Percentiles rank a stretch among this genome's conserved stretches.
Conservation (phyloP, 2,113 vertebrate genomes). For the Lophotis ruficrista region DNA sequence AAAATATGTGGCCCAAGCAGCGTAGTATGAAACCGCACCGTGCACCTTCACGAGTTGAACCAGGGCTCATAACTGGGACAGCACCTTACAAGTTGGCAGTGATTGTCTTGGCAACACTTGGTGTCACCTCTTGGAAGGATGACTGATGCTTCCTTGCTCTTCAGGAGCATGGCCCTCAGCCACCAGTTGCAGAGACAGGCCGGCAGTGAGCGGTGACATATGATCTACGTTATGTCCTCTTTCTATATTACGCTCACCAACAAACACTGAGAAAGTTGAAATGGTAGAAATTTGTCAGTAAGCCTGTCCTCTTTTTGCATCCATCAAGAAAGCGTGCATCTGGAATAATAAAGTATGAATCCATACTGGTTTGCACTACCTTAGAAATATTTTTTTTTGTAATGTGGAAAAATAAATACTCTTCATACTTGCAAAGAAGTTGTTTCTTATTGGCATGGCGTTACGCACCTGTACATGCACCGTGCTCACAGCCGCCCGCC, state of each 20-base stretch:
- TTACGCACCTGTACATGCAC: fast-evolving
- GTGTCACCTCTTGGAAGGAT: neutral
- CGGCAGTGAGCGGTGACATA: neutral
- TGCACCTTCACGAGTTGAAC: neutral
- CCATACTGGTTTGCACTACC: neutral
- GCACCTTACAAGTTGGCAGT: neutral
- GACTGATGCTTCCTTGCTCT: neutral
- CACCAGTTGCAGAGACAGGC: neutral
- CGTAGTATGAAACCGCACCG: neutral
- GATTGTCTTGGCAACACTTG: neutral
- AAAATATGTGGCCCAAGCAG: neutral
- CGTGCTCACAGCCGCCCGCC: neutral
- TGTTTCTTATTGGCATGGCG: fast-evolving
- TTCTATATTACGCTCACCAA: fast-evolving
- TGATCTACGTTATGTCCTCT: neutral
- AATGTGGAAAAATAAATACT: neutral
- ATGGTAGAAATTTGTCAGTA: neutral
- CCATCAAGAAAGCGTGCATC: neutral
- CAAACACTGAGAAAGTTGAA: neutral
- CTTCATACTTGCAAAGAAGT: neutral
- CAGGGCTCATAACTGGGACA: neutral
- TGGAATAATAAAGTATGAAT: neutral
- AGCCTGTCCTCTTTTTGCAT: neutral
- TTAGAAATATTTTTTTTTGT: neutral
- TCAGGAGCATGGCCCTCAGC: neutral